Percentiles rank a stretch among this genome's conserved stretches.
Conservation (phyloP, 1,140 invertebrate genomes). For the Helicoverpa armigera region DNA sequence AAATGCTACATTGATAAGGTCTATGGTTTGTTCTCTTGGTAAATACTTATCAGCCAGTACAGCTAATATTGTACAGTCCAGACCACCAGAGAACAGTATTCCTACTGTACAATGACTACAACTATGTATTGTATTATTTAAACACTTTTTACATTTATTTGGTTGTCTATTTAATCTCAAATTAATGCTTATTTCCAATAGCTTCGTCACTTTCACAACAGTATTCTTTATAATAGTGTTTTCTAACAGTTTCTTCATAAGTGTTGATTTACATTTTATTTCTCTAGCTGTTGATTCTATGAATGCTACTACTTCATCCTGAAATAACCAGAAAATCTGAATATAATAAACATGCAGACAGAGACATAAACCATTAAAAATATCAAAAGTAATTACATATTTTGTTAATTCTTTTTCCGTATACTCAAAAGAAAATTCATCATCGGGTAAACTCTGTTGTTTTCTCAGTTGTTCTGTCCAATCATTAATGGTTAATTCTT, state of each 20-base stretch:
- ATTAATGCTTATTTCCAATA: slow-evolving; percentile 89
- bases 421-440: slow-evolving; percentile 64
- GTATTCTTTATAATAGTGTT: slow-evolving; percentile 73
- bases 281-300: slow-evolving; percentile 68
- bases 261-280: slow-evolving; percentile 60
- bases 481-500: slow-evolving; percentile 56
- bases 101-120: slow-evolving; percentile 92
- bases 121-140: slow-evolving; percentile 65
- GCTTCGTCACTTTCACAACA: slow-evolving; percentile 84
- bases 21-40: slow-evolving; percentile 91
- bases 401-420: slow-evolving; percentile 55
- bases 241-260: slow-evolving; percentile 81
- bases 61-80: slow-evolving; percentile 97
- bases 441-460: slow-evolving; percentile 73
- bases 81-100: slow-evolving; percentile 97
- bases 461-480: slow-evolving; percentile 72
- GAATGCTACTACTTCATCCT: slow-evolving; percentile 78
- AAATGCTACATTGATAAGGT: slow-evolving; percentile 99
- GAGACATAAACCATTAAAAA: neutral
- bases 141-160: slow-evolving; percentile 89
- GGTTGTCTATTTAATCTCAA: slow-evolving; percentile 89
- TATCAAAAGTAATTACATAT: slow-evolving; percentile 56
- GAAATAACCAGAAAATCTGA: slow-evolving; percentile 56
- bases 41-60: slow-evolving; percentile 92
- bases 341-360: neutral